Percentiles rank a stretch among this genome's conserved stretches.
These are phyloP conservation scores for Minunthozetes semirufus DNA, from an alignment of 2,888 invertebrate species.

Conservation along the genomic window DNA sequence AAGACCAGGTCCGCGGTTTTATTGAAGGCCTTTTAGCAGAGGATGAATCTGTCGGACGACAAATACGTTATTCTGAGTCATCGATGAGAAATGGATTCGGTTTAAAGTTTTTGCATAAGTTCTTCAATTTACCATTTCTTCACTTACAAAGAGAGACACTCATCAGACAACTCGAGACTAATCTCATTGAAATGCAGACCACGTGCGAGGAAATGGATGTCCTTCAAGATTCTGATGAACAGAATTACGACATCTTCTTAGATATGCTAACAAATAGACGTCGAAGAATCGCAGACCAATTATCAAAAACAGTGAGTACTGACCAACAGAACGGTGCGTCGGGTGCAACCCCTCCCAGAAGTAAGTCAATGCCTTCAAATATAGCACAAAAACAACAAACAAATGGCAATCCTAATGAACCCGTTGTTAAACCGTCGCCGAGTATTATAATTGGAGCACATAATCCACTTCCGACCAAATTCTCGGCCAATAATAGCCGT, in stretches of 20 bases:
- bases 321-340: neutral
- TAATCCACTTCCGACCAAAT: slow-evolving; percentile 35
- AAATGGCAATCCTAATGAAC: neutral
- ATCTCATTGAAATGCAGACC: slow-evolving; percentile 69
- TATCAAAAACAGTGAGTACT: slow-evolving; percentile 34
- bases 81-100: slow-evolving; percentile 96
- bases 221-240: slow-evolving; percentile 52
- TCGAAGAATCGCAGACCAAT: slow-evolving; percentile 60
- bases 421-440: slow-evolving; percentile 33
- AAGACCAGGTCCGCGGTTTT: slow-evolving; percentile 63
- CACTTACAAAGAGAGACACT: slow-evolving; percentile 78
- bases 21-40: slow-evolving; percentile 55
- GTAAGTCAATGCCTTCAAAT: slow-evolving; percentile 31
- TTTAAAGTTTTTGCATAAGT: slow-evolving; percentile 80
- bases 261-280: slow-evolving; percentile 68
- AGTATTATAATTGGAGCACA: slow-evolving; percentile 39
- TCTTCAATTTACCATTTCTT: slow-evolving; percentile 88
- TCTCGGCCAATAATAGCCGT: neutral
- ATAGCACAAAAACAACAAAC: slow-evolving; percentile 1
- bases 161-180: slow-evolving; percentile 72
- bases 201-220: slow-evolving; percentile 56
- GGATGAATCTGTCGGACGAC: slow-evolving; percentile 49
- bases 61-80: slow-evolving; percentile 75
- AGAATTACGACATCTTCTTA: slow-evolving; percentile 52
- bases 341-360: slow-evolving; percentile 5